phyloP scores from a whole-genome alignment of 2,888 invertebrate species.

The Drosophila greeni region DNA sequence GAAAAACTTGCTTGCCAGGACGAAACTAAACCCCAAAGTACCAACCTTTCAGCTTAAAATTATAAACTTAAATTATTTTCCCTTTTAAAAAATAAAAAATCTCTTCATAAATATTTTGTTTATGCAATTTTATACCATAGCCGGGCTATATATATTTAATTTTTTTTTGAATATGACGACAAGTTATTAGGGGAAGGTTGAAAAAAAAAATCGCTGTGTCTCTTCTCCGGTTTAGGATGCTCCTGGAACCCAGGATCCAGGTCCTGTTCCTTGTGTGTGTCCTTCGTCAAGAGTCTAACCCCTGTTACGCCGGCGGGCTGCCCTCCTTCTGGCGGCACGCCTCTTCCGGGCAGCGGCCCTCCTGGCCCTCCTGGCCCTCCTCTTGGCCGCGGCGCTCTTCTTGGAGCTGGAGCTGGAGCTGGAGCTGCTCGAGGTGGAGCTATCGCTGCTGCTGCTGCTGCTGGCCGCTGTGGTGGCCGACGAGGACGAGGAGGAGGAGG shows the following conservation, averaged over 20 bases:
- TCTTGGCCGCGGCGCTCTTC: slow-evolving; percentile 19
- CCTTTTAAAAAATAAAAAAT: neutral
- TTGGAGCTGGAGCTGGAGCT: slow-evolving; percentile 9
- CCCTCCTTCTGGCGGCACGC: slow-evolving; percentile 21
- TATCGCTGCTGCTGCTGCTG: slow-evolving; percentile 8
- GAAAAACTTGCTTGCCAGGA: neutral
- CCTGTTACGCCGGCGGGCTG: slow-evolving; percentile 19
- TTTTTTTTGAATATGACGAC: neutral
- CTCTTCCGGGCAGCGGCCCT: slow-evolving; percentile 12
- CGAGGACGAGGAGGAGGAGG: neutral
- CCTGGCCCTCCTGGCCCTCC: neutral
- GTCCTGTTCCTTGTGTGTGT: neutral
- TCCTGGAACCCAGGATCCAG: neutral
- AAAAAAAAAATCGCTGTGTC: slow-evolving; percentile 2
- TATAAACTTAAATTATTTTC: neutral
- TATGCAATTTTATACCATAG: slow-evolving; percentile 23
- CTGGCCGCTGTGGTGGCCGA: slow-evolving; percentile 13
- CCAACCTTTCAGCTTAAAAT: neutral
- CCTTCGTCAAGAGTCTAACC: slow-evolving; percentile 8
- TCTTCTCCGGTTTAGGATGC: neutral
- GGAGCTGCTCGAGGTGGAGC: neutral
- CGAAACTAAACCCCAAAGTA: too few species aligned
- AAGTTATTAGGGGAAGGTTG: neutral
- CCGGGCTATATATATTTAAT: slow-evolving; percentile 9
- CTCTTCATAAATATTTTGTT: neutral